Evolutionary conservation across 2,797 vertebrate genomes (phyloP).

Genomic region (Ciconia nigra): DNA sequence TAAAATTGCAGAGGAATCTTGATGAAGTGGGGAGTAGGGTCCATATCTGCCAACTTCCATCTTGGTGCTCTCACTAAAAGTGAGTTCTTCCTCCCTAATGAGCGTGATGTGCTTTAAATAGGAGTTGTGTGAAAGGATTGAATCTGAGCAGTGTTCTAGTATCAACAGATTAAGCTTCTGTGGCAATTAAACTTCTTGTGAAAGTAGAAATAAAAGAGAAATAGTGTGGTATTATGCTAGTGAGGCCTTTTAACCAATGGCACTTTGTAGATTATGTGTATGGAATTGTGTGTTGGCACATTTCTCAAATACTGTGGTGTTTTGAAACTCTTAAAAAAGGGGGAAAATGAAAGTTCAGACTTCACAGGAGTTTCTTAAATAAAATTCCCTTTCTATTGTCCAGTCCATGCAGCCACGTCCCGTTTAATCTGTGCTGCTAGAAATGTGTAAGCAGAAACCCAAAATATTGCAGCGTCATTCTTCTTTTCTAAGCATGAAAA

Average conservation of each 20-base stretch:
- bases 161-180: neutral
- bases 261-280: neutral
- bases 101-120: neutral
- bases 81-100: neutral
- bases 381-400: neutral
- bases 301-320: neutral
- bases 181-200: neutral
- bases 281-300: neutral
- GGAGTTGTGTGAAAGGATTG: neutral
- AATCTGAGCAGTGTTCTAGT: neutral
- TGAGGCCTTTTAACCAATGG: neutral
- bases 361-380: neutral
- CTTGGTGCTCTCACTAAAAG: neutral
- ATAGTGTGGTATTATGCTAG: rapidly evolving
- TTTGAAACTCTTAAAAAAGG: neutral
- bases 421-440: neutral
- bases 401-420: neutral
- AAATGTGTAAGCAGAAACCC: neutral
- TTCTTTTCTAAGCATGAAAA: neutral
- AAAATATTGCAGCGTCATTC: neutral
- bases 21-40: neutral
- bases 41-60: neutral
- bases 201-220: neutral
- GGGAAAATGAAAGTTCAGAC: neutral
- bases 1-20: neutral